Conservation (phyloP, 1,140 invertebrate genomes). For the Bacillus rossius region DNA sequence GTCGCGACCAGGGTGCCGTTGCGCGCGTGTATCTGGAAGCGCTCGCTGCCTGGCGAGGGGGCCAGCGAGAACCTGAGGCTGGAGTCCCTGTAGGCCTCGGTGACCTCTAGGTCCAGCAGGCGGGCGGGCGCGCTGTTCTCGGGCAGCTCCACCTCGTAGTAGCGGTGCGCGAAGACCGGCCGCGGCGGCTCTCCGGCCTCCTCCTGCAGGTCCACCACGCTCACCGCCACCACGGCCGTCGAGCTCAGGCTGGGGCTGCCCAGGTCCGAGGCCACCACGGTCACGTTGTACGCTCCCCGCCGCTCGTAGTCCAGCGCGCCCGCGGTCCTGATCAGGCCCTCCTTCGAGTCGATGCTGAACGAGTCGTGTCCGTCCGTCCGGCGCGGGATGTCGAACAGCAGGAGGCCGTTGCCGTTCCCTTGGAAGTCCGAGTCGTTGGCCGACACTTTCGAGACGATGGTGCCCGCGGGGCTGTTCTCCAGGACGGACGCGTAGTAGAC, state of each 20-base stretch:
- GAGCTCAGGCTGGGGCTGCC: constrained; percentile 75
- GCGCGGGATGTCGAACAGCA: constrained; percentile 62
- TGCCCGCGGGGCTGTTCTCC: constrained; percentile 63
- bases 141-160: constrained; percentile 71
- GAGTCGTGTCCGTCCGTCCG: constrained; percentile 48
- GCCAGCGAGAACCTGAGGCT: constrained; percentile 45
- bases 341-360: constrained; percentile 74
- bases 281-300: constrained; percentile 61
- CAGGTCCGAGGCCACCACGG: constrained; percentile 74
- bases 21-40: constrained; percentile 61
- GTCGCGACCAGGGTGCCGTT: constrained; percentile 66
- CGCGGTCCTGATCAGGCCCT: constrained; percentile 70
- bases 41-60: constrained; percentile 40
- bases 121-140: constrained; percentile 67
- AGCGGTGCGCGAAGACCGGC: constrained; percentile 62
- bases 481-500: constrained; percentile 63
- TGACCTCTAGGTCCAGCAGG: constrained; percentile 62
- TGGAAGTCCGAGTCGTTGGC: constrained; percentile 82
- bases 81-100: constrained; percentile 48
- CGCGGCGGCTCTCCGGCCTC: constrained; percentile 19
- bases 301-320: constrained; percentile 67
- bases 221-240: constrained; percentile 63
- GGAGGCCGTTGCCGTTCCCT: constrained; percentile 76
- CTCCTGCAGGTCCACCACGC: constrained; percentile 58
- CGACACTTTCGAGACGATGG: constrained; percentile 60